Evolutionary conservation across 2,113 vertebrate species (phyloP), one percentile per base, ranked within the genome.

Genomic region (Beaufortia kweichowensis): DNA sequence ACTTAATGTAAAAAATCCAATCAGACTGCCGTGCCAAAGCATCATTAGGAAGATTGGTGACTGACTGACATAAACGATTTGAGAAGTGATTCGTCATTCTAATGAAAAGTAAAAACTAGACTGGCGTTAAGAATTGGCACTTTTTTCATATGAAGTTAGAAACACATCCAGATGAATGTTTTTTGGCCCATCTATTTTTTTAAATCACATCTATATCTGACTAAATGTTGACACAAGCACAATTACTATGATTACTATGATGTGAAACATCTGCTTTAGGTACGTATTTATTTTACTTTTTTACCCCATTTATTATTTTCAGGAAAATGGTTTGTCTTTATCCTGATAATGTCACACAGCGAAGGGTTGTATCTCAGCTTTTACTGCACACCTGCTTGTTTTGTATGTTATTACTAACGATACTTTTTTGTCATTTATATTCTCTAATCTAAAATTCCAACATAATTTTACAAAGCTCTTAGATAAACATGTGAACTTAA

Each of bases 1-100:
- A 86, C 68, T 83, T 87, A 84, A 21, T n/a, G 81, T 71, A 70
- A 62, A 89, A 82, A 68, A 85, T 83, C 71, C 84, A 85, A 81
- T 50, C 85, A 10, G 79, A 72, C 83, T 86, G 88, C 84, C 10
- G 11, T 85, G 64, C 3, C 75, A 84, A 62, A 84, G 76, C 14
- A 83, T 71, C 83, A 80, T 85, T 86, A 87, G 53, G 65, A 4
- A 80, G 79, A 81, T 75, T 62, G 64, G 70, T 84, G 33, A 61
- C 79, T 79, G 68, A 81, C 79, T 84, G 83, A 79, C 82, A 80
- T 39, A 35, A 76, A 50, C 29, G 43, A 86, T 86, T 86, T 82
- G 61, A 24, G 75, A 62, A 76, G 70, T 43, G 78, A 81, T 83
- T 85, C 55, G 73, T 86, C 77, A 83, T 81, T 76, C 81, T 83